A percentile compares a stretch with the other conserved stretches of the same genome.
Evolutionary conservation across 2,888 invertebrate species (phyloP).

Genomic region (Drosophila testacea): DNA sequence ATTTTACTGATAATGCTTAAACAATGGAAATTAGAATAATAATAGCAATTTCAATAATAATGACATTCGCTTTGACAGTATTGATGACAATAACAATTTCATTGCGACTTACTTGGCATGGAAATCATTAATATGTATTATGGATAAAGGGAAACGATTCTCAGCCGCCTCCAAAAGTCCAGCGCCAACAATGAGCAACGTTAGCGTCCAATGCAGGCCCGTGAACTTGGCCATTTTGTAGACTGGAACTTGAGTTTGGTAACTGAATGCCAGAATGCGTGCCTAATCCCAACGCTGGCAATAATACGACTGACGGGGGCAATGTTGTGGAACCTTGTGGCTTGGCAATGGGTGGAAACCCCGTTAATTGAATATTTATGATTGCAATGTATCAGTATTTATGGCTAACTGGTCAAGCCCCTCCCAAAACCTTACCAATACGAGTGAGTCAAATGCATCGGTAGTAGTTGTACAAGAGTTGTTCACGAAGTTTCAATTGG

Average conservation of each 20-base stretch:
- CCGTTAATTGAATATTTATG: slow-evolving; percentile 15
- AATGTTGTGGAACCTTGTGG: not conserved
- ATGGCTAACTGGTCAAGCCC: slow-evolving; percentile 16
- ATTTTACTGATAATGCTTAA: not conserved
- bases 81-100: no score
- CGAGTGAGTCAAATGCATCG: not conserved
- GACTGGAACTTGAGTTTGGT: not conserved
- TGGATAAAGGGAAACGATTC: slow-evolving; percentile 81
- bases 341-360: not conserved
- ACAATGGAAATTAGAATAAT: not conserved
- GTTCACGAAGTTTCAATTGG: not conserved
- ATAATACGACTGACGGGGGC: slow-evolving; percentile 49
- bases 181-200: slow-evolving; percentile 1
- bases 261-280: not conserved
- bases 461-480: not conserved
- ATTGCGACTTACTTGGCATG: slow-evolving; percentile 82
- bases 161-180: slow-evolving; percentile 13
- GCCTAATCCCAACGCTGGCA: slow-evolving; percentile 43
- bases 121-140: slow-evolving; percentile 84
- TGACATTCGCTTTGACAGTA: not conserved
- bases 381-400: slow-evolving; percentile 18
- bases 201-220: not conserved
- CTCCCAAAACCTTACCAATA: slow-evolving; percentile 6
- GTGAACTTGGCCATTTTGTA: slow-evolving; percentile 1
- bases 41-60: not conserved